These are phyloP conservation scores for Bradypodion pumilum DNA, from an alignment of 2,797 vertebrate species.

Conservation along the genomic window DNA sequence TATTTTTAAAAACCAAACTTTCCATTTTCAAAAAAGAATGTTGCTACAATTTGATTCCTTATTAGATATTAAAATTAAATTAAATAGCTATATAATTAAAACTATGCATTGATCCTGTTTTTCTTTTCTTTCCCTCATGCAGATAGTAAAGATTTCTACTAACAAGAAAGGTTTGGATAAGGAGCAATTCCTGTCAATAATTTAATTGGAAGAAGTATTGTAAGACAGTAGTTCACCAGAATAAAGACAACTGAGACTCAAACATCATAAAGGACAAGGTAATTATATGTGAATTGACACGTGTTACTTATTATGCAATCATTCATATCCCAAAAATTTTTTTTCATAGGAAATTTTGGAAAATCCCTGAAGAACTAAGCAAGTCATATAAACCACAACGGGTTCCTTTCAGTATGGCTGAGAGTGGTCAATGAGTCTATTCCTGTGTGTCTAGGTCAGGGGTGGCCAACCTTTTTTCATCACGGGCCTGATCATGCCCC, in stretches of 20 bases:
- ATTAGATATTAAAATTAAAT: slow-evolving; percentile 40
- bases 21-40: not conserved
- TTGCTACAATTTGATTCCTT: slow-evolving; percentile 26
- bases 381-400: slow-evolving; percentile 79
- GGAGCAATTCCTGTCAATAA: slow-evolving; percentile 53
- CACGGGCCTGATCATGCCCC: too few species aligned
- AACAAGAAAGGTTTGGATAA: not conserved
- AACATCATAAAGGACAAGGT: slow-evolving; percentile 75
- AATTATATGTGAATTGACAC: slow-evolving; percentile 74
- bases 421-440: slow-evolving; percentile 70
- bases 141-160: slow-evolving; percentile 9
- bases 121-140: not conserved
- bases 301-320: slow-evolving; percentile 81
- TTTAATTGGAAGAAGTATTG: slow-evolving; percentile 61
- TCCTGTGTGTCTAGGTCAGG: slow-evolving; percentile 51
- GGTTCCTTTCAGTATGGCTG: slow-evolving; percentile 78
- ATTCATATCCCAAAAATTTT: slow-evolving; percentile 80
- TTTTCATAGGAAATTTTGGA: slow-evolving; percentile 80
- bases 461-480: too few species aligned
- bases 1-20: not conserved
- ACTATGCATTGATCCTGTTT: not conserved
- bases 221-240: slow-evolving; percentile 64
- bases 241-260: slow-evolving; percentile 67
- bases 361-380: slow-evolving; percentile 79
- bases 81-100: not conserved